Conservation (phyloP, 2,888 invertebrate genomes). For the Patella pellucida region DNA sequence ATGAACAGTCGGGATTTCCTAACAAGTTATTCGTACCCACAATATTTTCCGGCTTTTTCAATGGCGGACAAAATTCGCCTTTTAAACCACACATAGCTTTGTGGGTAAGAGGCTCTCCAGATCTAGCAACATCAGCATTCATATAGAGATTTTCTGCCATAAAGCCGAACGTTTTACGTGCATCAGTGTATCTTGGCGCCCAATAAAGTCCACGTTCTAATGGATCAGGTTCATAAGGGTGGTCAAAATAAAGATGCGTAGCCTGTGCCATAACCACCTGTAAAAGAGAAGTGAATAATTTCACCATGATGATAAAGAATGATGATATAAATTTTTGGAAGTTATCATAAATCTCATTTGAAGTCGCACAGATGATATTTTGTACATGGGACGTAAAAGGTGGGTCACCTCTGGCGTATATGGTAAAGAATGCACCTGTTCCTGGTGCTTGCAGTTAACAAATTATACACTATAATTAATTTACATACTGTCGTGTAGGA, state of each 20-base stretch:
- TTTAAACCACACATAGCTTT: conserved; percentile 46
- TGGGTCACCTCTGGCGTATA: too few relatives aligned
- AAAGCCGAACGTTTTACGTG: conserved; percentile 55
- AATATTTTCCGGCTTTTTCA: conserved; percentile 57
- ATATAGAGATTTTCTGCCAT: conserved; percentile 55
- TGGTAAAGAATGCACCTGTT: too few relatives aligned
- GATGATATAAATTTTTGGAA: too few relatives aligned
- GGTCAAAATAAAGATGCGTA: conserved; percentile 62
- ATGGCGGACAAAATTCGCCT: conserved; percentile 42
- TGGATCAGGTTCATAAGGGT: conserved; percentile 64
- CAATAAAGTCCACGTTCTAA: conserved; percentile 66
- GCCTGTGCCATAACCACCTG: conserved; percentile 64
- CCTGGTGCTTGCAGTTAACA: too few relatives aligned
- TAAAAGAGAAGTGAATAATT: not conserved
- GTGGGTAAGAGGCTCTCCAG: conserved; percentile 48
- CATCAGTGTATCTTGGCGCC: conserved; percentile 64
- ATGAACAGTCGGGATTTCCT: too few relatives aligned
- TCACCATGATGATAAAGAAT: not conserved
- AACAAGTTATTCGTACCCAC: conserved; percentile 46
- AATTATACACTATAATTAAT: too few relatives aligned
- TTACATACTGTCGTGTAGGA: too few relatives aligned
- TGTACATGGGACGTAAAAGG: too few relatives aligned
- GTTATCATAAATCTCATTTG: too few relatives aligned
- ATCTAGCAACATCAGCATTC: conserved; percentile 47
- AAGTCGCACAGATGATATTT: not conserved